phyloP scores from a whole-genome alignment of 2,797 vertebrate genomes.

The Mus caroli region DNA sequence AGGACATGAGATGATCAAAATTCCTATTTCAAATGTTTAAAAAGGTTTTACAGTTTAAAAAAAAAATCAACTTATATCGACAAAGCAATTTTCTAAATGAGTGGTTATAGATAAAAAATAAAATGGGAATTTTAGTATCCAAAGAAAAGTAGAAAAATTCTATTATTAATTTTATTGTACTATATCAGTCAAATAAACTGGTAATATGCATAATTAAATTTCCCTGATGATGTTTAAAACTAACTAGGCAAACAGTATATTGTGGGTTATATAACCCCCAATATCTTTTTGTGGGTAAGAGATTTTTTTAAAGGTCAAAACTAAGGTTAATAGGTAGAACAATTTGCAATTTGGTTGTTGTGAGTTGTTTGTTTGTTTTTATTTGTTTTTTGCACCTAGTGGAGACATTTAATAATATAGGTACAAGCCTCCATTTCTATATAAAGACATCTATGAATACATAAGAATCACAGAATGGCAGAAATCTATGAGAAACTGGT shows the following conservation, averaged over 20 bases:
- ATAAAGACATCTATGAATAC: not conserved
- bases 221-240: slow-evolving; percentile 28
- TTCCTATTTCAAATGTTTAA: slow-evolving; percentile 6
- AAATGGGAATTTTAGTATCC: slow-evolving; percentile 25
- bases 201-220: not conserved
- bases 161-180: slow-evolving; percentile 46
- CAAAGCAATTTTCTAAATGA: slow-evolving; percentile 30
- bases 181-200: slow-evolving; percentile 57
- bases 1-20: slow-evolving; percentile 56
- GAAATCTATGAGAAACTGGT: not conserved
- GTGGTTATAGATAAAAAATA: slow-evolving; percentile 48
- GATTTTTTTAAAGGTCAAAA: slow-evolving; percentile 41
- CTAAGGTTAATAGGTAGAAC: not conserved
- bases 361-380: not conserved
- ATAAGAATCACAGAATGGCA: not conserved
- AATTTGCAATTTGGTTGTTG: not conserved
- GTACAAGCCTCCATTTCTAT: not conserved
- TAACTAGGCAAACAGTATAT: not conserved
- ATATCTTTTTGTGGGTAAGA: not conserved
- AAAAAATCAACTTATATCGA: slow-evolving; percentile 20
- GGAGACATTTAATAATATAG: not conserved
- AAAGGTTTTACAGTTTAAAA: slow-evolving; percentile 38
- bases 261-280: not conserved
- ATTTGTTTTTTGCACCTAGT: not conserved
- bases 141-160: not conserved